Base-by-base conservation (phyloP, 2,888 invertebrate genomes). In the Yponomeuta cagnagella region DNA sequence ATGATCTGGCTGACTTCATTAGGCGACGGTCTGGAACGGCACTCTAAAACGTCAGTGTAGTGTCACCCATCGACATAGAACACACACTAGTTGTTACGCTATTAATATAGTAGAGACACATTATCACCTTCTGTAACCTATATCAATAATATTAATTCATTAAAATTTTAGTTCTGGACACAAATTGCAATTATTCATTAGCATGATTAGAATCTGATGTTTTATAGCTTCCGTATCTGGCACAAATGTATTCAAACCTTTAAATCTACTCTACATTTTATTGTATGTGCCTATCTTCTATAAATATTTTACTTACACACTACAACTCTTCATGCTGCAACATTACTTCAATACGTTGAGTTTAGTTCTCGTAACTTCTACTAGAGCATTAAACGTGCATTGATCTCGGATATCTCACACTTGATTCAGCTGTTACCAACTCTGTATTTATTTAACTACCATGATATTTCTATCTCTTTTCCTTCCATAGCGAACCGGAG, bases 381-480 rank as follows among this genome's bases (percentile, higher is more conserved):
- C 86, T 86, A 84, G 75, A 74, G 75, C 77, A 75, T 76, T 74
- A 73, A 76, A 75, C 80, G 83, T 79, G 74, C 83, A 75, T 80
- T 83, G 81, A 78, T 83, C 84, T 87, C 79, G 76, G 76, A 79
- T 82, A 80, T 79, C 82, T 71, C 81, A 23, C 33, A 5, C 43
- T 12, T 67, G 15, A 67, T 43, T 33, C 15, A 33, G n/a, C 43
- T 67, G 33, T 33, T n/a, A n/a, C n/a, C 67, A 12, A n/a, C n/a
- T 37, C 67, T 33, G 15, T 43, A 1, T 10, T 9, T n/a, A 67
- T n/a, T 37, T 33, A 23, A 30, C 8, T 30, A 15, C 63, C 63
- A 5, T 15, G 30, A 4, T 31, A 65, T 31, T 31, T 65, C 31
- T 31, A 8, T 31, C 58, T 69, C 31, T 30, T 69, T 9, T 58